Percentiles rank a stretch among this genome's conserved stretches.
Conservation (phyloP, 2,113 vertebrate species). For the Serilophus lunatus region DNA sequence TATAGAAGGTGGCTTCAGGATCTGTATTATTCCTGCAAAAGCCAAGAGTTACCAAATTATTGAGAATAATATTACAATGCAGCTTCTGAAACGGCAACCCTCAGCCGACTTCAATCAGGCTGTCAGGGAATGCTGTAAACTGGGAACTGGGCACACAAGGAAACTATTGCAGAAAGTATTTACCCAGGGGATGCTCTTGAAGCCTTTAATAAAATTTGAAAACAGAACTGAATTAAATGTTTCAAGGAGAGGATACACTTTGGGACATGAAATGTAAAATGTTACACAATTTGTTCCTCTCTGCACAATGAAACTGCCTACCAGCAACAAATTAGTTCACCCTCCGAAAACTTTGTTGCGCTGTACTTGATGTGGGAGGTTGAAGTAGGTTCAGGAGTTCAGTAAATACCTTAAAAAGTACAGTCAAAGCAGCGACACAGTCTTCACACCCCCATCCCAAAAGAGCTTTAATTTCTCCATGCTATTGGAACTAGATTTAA, state of each 20-base stretch:
- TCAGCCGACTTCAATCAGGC: neutral
- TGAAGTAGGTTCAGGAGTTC: neutral
- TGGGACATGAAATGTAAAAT: neutral
- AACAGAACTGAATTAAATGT: neutral
- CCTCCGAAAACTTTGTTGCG: neutral
- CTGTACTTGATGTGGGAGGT: neutral
- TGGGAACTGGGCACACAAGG: neutral
- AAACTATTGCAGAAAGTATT: neutral
- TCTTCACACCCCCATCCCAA: neutral
- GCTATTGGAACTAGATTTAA: neutral
- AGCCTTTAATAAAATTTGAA: neutral
- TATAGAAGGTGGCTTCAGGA: neutral
- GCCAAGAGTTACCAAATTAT: neutral
- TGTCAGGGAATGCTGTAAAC: neutral
- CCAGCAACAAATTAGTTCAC: neutral
- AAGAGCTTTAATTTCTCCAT: neutral
- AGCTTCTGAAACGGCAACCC: neutral
- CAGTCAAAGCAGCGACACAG: accelerated
- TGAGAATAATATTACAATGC: neutral
- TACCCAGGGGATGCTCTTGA: neutral
- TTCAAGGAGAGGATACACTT: neutral
- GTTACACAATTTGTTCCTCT: neutral
- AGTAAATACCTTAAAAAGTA: neutral
- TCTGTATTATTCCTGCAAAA: neutral
- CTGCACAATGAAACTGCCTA: neutral